Percentiles rank a stretch among this genome's conserved stretches.
phyloP scores from a whole-genome alignment of 2,888 invertebrate species.

The Noctua janthe region DNA sequence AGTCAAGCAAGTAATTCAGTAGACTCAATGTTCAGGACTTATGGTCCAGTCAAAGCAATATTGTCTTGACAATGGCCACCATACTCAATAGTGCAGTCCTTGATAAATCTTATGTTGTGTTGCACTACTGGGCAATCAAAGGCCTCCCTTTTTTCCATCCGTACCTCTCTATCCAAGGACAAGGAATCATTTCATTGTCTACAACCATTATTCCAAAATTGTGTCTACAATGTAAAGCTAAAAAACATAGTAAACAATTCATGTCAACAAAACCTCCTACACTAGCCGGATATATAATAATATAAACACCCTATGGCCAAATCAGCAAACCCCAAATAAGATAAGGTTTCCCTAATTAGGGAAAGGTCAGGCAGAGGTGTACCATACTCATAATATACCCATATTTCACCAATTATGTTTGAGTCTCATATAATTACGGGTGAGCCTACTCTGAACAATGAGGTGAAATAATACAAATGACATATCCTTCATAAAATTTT shows the following conservation, averaged over 20 bases:
- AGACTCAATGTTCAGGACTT: background rate
- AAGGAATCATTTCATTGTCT: too few relatives aligned
- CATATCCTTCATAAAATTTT: background rate
- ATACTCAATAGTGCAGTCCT: background rate
- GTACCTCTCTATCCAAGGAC: too few relatives aligned
- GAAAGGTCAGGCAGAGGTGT: background rate
- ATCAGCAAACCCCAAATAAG: too few relatives aligned
- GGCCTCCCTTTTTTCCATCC: too few relatives aligned
- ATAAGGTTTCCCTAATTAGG: background rate
- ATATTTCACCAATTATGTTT: background rate
- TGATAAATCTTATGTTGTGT: background rate
- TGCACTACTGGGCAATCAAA: too few relatives aligned
- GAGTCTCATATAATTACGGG: background rate
- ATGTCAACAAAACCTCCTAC: too few relatives aligned
- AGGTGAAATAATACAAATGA: conserved; percentile 2
- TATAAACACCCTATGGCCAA: too few relatives aligned
- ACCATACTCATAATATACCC: background rate
- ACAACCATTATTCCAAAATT: too few relatives aligned
- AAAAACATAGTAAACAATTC: too few relatives aligned
- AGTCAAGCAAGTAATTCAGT: background rate
- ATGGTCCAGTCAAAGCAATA: background rate
- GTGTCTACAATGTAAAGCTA: too few relatives aligned
- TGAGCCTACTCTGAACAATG: background rate
- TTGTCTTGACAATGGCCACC: background rate
- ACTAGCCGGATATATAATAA: too few relatives aligned